These are phyloP conservation scores for Sebastes steindachneri DNA, from an alignment of 2,797 vertebrate species.

Conservation along the genomic window DNA sequence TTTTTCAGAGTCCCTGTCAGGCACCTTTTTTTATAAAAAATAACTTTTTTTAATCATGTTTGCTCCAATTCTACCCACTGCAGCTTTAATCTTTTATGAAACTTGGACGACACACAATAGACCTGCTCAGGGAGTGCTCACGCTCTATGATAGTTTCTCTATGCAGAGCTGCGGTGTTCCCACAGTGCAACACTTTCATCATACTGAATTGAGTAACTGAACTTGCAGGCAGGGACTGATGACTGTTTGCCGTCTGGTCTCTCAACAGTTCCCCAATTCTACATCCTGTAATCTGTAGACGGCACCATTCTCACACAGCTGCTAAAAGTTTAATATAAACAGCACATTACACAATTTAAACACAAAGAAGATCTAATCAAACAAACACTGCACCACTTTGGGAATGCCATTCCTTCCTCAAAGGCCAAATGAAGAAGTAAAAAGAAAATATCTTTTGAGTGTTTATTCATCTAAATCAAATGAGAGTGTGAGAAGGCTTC, in stretches of 20 bases:
- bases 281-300: constrained; percentile 34
- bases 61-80: no score
- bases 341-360: constrained; percentile 6
- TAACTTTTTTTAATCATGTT: no score
- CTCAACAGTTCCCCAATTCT: constrained; percentile 38
- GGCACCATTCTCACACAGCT: constrained; percentile 1
- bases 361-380: constrained; percentile 5
- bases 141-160: background rate
- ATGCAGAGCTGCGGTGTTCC: background rate
- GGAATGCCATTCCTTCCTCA: background rate
- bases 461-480: constrained; percentile 45
- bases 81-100: background rate
- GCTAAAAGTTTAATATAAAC: constrained; percentile 14
- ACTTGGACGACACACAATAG: background rate
- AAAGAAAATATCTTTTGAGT: background rate
- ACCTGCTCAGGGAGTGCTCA: background rate
- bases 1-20: no score
- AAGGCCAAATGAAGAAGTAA: constrained; percentile 11
- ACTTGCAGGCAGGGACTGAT: constrained; percentile 30
- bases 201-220: constrained; percentile 39
- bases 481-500: constrained; percentile 15
- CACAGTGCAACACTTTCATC: constrained; percentile 19
- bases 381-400: background rate
- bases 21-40: no score
- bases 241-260: constrained; percentile 44